phyloP scores from a whole-genome alignment of 1,140 invertebrate species.

The Panagrolaimus sp. region DNA sequence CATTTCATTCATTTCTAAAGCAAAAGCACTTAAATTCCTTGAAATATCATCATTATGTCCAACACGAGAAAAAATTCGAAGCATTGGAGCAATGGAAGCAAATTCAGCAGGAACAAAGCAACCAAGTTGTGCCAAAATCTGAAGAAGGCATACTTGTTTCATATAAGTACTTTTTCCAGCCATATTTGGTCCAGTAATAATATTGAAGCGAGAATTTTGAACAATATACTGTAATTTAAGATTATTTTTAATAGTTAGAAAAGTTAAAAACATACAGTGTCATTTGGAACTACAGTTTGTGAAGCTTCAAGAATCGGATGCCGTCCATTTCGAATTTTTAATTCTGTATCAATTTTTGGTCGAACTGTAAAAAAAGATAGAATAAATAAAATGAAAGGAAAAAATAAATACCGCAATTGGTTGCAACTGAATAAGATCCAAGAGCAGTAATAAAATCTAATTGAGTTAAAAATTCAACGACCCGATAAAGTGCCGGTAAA shows the following conservation, averaged over 20 bases:
- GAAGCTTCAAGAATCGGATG: slow-evolving; percentile 37
- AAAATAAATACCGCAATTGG: slow-evolving; percentile 19
- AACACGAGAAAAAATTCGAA: slow-evolving; percentile 75
- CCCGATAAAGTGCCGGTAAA: slow-evolving; percentile 37
- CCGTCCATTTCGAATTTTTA: slow-evolving; percentile 27
- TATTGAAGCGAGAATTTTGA: slow-evolving; percentile 32
- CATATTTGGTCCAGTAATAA: slow-evolving; percentile 50
- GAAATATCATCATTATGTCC: slow-evolving; percentile 77
- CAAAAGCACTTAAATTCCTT: slow-evolving; percentile 75
- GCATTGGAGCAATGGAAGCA: slow-evolving; percentile 64
- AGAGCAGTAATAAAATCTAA: slow-evolving; percentile 39
- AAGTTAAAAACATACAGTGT: slow-evolving; percentile 33
- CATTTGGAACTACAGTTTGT: slow-evolving; percentile 34
- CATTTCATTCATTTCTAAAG: slow-evolving; percentile 66
- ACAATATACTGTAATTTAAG: slow-evolving; percentile 24
- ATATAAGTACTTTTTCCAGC: slow-evolving; percentile 88
- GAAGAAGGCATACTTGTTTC: slow-evolving; percentile 76
- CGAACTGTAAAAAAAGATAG: slow-evolving; percentile 21
- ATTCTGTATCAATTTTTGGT: slow-evolving; percentile 35
- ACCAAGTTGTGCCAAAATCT: slow-evolving; percentile 81
- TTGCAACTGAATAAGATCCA: slow-evolving; percentile 33
- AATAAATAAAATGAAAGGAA: not conserved
- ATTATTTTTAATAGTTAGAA: not conserved
- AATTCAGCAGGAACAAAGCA: slow-evolving; percentile 77
- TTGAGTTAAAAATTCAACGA: slow-evolving; percentile 37